Conservation (phyloP, 2,113 vertebrate genomes). For the Cettia cetti region DNA sequence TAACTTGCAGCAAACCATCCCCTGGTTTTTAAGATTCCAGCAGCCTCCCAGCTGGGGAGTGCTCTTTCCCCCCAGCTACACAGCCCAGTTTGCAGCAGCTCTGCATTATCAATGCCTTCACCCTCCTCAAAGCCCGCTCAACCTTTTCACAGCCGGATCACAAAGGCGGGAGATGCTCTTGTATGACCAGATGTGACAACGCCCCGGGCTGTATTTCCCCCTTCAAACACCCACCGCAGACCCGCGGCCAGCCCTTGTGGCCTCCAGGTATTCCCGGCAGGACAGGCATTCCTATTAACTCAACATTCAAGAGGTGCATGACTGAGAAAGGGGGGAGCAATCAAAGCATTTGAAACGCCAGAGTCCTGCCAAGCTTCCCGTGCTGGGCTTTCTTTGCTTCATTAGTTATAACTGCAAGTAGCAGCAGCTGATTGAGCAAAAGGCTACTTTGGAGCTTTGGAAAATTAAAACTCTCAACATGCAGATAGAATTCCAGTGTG, state of each 20-base stretch:
- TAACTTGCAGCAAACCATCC: not conserved
- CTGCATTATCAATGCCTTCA: not conserved
- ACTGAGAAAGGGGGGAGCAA: not conserved
- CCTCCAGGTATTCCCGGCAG: not conserved
- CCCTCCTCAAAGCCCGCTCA: not conserved
- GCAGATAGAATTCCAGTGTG: not conserved
- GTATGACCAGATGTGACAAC: not conserved
- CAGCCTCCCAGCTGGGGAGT: not conserved
- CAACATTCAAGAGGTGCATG: not conserved
- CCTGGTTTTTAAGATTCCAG: not conserved
- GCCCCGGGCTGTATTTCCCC: not conserved
- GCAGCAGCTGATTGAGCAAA: not conserved
- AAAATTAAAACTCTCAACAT: not conserved
- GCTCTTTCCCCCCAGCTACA: not conserved
- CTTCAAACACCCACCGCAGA: not conserved
- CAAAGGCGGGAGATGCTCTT: not conserved
- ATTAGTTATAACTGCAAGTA: not conserved
- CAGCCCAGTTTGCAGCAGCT: not conserved
- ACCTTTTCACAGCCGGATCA: not conserved
- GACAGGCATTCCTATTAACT: not conserved
- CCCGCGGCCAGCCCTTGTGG: not conserved
- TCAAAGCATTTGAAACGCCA: not conserved
- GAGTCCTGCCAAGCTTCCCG: not conserved
- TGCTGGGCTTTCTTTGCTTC: not conserved
- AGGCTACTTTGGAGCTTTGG: not conserved